Conservation (phyloP, 2,113 vertebrate genomes). For the Passer montanus region DNA sequence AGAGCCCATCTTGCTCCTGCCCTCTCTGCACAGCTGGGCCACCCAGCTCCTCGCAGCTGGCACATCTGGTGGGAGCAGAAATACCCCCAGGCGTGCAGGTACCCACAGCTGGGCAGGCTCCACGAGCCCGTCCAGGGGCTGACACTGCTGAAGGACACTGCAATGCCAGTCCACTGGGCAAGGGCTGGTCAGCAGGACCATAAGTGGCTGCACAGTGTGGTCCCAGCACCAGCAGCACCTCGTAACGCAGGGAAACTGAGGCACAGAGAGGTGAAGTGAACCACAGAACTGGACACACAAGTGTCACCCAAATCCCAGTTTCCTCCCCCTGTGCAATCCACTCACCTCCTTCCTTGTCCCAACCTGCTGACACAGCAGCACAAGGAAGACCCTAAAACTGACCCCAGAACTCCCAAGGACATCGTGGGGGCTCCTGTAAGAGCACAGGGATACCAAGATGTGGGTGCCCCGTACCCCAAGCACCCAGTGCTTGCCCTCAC, state of each 20-base stretch:
- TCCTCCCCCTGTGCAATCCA: background rate
- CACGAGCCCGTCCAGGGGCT: accelerated
- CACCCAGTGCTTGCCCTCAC: background rate
- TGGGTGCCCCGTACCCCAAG: accelerated
- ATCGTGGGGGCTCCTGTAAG: accelerated
- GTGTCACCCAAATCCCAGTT: background rate
- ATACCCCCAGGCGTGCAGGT: accelerated
- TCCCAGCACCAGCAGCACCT: background rate
- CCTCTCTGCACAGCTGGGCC: background rate
- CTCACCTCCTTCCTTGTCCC: background rate
- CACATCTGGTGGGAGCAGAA: background rate
- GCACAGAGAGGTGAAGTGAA: background rate
- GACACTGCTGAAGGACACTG: too few relatives aligned
- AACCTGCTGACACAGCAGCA: background rate
- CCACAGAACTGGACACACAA: background rate
- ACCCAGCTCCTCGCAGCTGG: background rate
- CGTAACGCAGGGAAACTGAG: background rate
- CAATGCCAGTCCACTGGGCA: accelerated
- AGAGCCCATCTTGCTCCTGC: background rate
- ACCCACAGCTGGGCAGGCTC: background rate
- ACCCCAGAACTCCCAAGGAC: background rate
- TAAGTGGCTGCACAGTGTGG: accelerated
- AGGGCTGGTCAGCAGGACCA: background rate
- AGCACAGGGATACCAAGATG: background rate
- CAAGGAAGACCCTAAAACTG: background rate